Evolutionary conservation across 2,888 invertebrate genomes (phyloP).

Genomic region (Helicoverpa assulta): DNA sequence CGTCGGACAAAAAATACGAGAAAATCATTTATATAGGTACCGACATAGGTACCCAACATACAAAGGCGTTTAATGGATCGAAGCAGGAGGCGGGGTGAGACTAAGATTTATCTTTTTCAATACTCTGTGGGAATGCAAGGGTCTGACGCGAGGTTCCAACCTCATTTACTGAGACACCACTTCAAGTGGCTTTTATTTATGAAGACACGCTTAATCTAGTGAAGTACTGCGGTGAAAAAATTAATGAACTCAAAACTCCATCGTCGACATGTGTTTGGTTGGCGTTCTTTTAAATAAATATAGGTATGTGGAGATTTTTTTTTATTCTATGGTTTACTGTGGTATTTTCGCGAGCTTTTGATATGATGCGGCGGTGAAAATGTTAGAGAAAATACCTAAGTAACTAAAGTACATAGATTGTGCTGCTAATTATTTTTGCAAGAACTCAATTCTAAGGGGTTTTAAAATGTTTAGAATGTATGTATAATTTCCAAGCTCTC

Average conservation of each 20-base stretch:
- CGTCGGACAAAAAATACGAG: conserved; percentile 5
- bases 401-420: too few species aligned
- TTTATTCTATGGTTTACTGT: background rate
- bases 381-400: too few species aligned
- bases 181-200: conserved; percentile 84
- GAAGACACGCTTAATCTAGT: conserved; percentile 78
- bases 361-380: background rate
- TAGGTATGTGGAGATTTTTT: background rate
- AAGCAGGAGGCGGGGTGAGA: conserved; percentile 77
- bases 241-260: conserved; percentile 55
- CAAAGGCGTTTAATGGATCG: conserved; percentile 77
- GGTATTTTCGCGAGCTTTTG: background rate
- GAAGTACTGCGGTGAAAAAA: conserved; percentile 66
- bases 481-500: too few species aligned
- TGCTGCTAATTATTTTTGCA: too few species aligned
- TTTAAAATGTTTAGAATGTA: too few species aligned
- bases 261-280: conserved; percentile 37
- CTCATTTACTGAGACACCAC: conserved; percentile 65
- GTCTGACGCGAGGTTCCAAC: conserved; percentile 58
- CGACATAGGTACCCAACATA: conserved; percentile 15
- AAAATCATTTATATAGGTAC: conserved; percentile 8
- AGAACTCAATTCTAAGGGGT: too few species aligned
- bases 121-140: conserved; percentile 82
- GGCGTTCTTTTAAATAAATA: conserved; percentile 7
- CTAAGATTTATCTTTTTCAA: conserved; percentile 87